Evolutionary conservation across 2,113 vertebrate species (phyloP), one percentile per base, ranked within the genome.

Genomic region (Stegostoma tigrinum): DNA sequence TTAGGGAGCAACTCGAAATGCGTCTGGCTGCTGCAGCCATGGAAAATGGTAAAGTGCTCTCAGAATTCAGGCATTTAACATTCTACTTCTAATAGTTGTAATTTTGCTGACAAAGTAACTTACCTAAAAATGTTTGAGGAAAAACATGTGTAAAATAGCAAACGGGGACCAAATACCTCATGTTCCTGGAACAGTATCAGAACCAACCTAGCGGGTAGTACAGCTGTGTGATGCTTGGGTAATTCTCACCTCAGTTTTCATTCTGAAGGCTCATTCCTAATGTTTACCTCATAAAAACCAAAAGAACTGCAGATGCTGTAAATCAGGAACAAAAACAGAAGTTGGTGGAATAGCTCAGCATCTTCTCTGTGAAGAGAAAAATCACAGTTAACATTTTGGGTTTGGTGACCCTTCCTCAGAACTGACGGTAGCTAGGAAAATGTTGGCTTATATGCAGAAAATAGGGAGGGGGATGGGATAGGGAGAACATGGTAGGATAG

Each of bases 1-100:
- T 99, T 30, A 96, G 98, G 72, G 97, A 98, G 96, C 98, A 99
- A 97, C 97, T 99, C 17, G 98, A 99, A 91, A 96, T 97, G 42
- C 96, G 97, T 27, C 97, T 99, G 96, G 97, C 97, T 61, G 96
- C 96, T 4, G 95, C 97, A 0, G 0, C 96, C 91, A 96, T 96
- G 0, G 97, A 97, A 10, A 97, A 96, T 0, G 98, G 98, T 98
- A 97, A 1, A 96, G 19, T 0, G 45, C 61, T 6, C 38, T 80
- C 0, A 67, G 86, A 55, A 64, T 90, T 55, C 87, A 90, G 34
- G 21, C 48, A 55, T 10, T 17, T 90, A 34, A 61, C 15, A 83
- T 45, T 83, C 27, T 89, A 61, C 23, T 91, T 93, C 3, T 2
- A 64, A 21, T 93, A 6, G 61, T 66, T 93, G 55, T 91, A 55